These are phyloP conservation scores for Caenorhabditis remanei DNA, from an alignment of 1,140 invertebrate genomes.

Conservation along the genomic window DNA sequence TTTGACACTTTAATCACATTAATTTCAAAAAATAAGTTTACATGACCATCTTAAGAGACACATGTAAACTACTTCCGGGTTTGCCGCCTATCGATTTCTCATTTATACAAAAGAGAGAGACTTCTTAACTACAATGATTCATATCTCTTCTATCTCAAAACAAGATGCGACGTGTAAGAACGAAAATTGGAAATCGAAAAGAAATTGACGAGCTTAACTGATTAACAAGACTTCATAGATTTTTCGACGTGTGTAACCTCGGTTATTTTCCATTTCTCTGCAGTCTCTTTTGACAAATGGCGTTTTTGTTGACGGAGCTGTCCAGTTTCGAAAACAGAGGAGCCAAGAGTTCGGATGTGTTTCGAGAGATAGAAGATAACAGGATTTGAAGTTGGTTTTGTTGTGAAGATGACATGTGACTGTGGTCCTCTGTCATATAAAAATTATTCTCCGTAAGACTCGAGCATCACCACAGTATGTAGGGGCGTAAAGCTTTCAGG, in stretches of 20 bases:
- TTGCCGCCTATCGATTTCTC: not conserved
- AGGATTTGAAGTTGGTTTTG: not conserved
- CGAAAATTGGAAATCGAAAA: not conserved
- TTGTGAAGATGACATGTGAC: too few relatives aligned
- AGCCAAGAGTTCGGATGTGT: not conserved
- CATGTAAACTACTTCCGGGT: not conserved
- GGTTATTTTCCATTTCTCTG: slow-evolving; percentile 40
- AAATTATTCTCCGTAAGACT: too few relatives aligned
- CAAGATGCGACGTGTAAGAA: too few relatives aligned
- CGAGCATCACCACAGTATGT: too few relatives aligned
- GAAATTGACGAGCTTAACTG: slow-evolving; percentile 2
- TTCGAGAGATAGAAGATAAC: not conserved
- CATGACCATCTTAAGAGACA: too few relatives aligned
- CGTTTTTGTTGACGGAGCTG: slow-evolving; percentile 41
- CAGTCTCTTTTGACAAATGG: slow-evolving; percentile 8
- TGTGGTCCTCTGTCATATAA: too few relatives aligned
- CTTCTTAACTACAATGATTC: not conserved
- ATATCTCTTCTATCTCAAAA: not conserved
- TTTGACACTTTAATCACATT: too few relatives aligned
- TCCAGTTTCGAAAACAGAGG: not conserved
- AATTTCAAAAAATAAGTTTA: too few relatives aligned
- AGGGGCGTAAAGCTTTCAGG: too few relatives aligned
- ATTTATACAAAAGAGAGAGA: not conserved
- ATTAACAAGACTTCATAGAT: not conserved
- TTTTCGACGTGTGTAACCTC: too few relatives aligned